Percentiles rank a stretch among this genome's conserved stretches.
Evolutionary conservation across 2,888 invertebrate genomes (phyloP).

Genomic region (Teleiodes luculella): DNA sequence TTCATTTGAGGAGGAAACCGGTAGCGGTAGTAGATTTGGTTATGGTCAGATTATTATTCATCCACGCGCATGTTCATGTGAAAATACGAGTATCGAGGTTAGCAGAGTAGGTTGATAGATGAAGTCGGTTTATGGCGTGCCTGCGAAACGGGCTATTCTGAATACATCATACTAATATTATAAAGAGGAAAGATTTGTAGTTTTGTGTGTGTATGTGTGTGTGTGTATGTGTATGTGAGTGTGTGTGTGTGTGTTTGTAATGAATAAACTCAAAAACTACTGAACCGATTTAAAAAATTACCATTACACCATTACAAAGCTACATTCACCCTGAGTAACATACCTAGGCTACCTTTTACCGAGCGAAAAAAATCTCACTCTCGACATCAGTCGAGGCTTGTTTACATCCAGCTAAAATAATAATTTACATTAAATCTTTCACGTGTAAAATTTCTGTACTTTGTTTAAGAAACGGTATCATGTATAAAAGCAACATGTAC

Average conservation of each 20-base stretch:
- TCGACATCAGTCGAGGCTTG: slow-evolving; percentile 26
- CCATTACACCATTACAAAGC: no score
- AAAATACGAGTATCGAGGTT: slow-evolving; percentile 23
- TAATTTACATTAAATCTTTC: background rate
- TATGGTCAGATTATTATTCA: background rate
- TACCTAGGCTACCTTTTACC: no score
- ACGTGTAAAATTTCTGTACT: background rate
- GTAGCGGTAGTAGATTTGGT: background rate
- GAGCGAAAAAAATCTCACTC: background rate
- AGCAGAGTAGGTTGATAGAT: slow-evolving; percentile 26
- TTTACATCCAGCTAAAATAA: slow-evolving; percentile 25
- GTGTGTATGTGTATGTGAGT: no score
- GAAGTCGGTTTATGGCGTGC: slow-evolving; percentile 29
- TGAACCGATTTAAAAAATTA: no score
- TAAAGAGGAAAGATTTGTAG: no score
- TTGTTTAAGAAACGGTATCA: slow-evolving; percentile 2
- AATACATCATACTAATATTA: slow-evolving; percentile 26
- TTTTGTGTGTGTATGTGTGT: no score
- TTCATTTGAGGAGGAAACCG: slow-evolving; percentile 8
- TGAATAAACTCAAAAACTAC: no score
- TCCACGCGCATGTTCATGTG: background rate
- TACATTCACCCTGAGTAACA: no score
- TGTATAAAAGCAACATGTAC: slow-evolving; percentile 15
- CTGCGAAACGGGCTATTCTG: slow-evolving; percentile 24
- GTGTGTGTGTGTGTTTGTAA: no score